A percentile compares a stretch with the other conserved stretches of the same genome.
phyloP scores from a whole-genome alignment of 2,797 vertebrate species.

The Lates japonicus region DNA sequence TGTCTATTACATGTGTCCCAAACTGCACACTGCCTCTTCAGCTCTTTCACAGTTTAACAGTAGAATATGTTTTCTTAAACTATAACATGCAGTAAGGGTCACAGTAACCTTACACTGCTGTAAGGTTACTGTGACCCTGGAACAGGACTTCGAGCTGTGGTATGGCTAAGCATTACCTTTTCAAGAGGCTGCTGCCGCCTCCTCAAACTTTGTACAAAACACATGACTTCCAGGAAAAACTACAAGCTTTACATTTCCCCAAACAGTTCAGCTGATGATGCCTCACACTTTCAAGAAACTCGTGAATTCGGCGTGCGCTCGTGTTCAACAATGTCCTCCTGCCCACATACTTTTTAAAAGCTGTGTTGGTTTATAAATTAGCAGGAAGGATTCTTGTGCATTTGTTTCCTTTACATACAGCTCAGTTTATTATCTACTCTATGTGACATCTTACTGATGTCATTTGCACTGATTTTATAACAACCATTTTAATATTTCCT shows the following conservation, averaged over 20 bases:
- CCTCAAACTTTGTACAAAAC: constrained; percentile 45
- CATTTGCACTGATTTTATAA: background rate
- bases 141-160: constrained; percentile 32
- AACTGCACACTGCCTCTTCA: constrained; percentile 53
- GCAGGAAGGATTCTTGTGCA: background rate
- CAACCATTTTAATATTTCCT: too few species aligned
- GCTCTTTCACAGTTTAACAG: constrained; percentile 33
- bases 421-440: too few species aligned
- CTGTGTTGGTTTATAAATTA: background rate
- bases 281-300: constrained; percentile 52
- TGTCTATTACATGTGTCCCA: constrained; percentile 51
- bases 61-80: constrained; percentile 30
- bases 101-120: constrained; percentile 21
- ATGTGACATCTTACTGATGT: background rate
- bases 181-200: constrained; percentile 47
- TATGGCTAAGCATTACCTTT: constrained; percentile 29
- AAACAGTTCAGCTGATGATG: constrained; percentile 22
- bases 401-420: background rate
- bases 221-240: constrained; percentile 81
- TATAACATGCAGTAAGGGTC: constrained; percentile 19
- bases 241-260: constrained; percentile 32
- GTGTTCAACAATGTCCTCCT: background rate
- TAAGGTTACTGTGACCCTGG: constrained; percentile 40
- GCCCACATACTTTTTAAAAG: background rate
- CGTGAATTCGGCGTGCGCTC: too few species aligned